A percentile compares a stretch with the other conserved stretches of the same genome.
phyloP scores from a whole-genome alignment of 2,888 invertebrate genomes.

The Campopleginae sp. region DNA sequence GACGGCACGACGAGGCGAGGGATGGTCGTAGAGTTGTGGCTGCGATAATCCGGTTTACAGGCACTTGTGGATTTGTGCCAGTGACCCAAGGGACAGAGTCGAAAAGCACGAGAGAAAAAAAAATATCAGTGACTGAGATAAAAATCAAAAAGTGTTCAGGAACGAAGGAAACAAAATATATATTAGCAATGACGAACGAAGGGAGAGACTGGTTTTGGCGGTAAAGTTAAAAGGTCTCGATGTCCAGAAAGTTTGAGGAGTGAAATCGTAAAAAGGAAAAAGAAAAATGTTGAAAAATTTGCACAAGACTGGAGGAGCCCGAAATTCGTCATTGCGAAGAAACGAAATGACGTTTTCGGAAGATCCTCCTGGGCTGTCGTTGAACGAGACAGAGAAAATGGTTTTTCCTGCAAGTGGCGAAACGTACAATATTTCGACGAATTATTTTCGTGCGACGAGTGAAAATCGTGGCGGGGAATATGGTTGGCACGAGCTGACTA shows the following conservation, averaged over 20 bases:
- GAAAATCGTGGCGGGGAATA: conserved; percentile 68
- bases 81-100: conserved; percentile 1
- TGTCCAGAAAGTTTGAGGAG: conserved; percentile 64
- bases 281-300: conserved; percentile 50
- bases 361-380: conserved; percentile 39
- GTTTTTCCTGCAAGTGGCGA: conserved; percentile 9
- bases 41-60: conserved; percentile 19
- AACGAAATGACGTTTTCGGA: conserved; percentile 56
- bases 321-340: conserved; percentile 41
- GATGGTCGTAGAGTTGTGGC: neutral
- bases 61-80: conserved; percentile 28
- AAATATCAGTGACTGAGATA: neutral
- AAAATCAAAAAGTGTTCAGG: neutral
- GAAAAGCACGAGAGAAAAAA: conserved; percentile 1
- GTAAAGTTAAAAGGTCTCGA: conserved; percentile 75
- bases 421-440: conserved; percentile 44
- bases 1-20: neutral
- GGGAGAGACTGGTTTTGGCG: conserved; percentile 68
- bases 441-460: conserved; percentile 54
- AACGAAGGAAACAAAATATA: neutral
- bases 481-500: conserved; percentile 73
- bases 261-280: neutral
- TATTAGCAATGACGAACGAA: conserved; percentile 15
- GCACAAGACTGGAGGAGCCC: conserved; percentile 43
- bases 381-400: conserved; percentile 37